Conservation (phyloP, 1,140 invertebrate species). For the Eciton burchellii region DNA sequence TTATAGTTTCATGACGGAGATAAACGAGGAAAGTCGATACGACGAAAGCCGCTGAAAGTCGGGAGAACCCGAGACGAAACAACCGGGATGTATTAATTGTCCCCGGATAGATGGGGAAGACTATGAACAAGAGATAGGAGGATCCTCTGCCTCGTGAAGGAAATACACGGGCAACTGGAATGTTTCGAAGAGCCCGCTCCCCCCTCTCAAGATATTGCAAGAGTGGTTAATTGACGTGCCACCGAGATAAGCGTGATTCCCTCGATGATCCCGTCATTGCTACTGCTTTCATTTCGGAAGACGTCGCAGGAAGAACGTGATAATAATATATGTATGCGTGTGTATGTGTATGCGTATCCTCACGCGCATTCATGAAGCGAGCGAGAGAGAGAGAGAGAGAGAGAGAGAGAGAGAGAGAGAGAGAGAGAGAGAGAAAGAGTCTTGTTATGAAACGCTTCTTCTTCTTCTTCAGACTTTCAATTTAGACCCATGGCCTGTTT, state of each 20-base stretch:
- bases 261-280: not conserved
- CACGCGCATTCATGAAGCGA: not conserved
- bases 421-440: not conserved
- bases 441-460: constrained; percentile 3
- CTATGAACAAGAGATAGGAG: constrained; percentile 20
- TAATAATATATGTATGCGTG: not conserved
- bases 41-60: constrained; percentile 38
- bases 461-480: no score
- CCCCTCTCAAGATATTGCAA: not conserved
- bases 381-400: not conserved
- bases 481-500: no score
- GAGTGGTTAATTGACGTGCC: not conserved
- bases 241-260: not conserved
- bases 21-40: constrained; percentile 74
- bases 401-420: not conserved
- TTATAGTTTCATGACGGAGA: constrained; percentile 69
- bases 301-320: not conserved
- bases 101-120: constrained; percentile 20
- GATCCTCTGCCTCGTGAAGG: not conserved
- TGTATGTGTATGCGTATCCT: not conserved
- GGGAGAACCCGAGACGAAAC: constrained; percentile 66
- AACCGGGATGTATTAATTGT: constrained; percentile 68
- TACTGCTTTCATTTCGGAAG: not conserved
- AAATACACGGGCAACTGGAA: constrained; percentile 25
- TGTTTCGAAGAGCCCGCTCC: not conserved